Evolutionary conservation across 2,113 vertebrate species (phyloP), one percentile per base, ranked within the genome.

Genomic region (Lichenostomus cassidix): DNA sequence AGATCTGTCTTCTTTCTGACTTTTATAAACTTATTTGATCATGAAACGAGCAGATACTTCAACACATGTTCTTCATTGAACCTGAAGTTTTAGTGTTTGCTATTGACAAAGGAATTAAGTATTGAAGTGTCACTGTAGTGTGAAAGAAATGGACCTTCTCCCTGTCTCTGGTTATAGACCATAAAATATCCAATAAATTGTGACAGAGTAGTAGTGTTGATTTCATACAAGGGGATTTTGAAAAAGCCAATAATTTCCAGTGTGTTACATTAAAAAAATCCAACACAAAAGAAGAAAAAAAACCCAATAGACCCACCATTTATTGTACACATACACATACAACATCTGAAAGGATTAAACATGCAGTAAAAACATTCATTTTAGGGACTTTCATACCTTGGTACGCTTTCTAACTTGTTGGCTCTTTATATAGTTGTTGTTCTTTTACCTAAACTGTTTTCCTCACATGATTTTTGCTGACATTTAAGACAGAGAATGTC

Each of bases 21-120:
- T 53, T 76, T 77, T 70, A 37, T 75, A 35, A 80, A 67, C 9
- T 53, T 83, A 1, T 49, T 58, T 67, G 44, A 25, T 59, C 46
- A 67, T 10, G 28, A 81, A 59, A 67, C 0, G 0, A 81, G 13
- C 20, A 83, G 59, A 41, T 74, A 74, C 2, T 68, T 85, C 64
- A 94, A 39, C 12, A 50, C 2, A 20, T 23, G 8, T 68, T 87
- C 28, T 35, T 83, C 4, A n/a, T 50, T 63, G 16, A 74, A 67
- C 62, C 17, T 2, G 0, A 81, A 46, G 10, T 46, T 44, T 62
- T 78, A 75, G 20, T 63, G 37, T 85, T 81, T 67, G 33, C 20
- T 87, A 37, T 90, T 74, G 69, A n/a, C 50, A 89, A 92, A 78
- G 67, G 7, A 91, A 71, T 55, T 55, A 58, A 84, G 37, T 22